Evolutionary conservation across 2,888 invertebrate species (phyloP).

Genomic region (Napeogenes sylphis): DNA sequence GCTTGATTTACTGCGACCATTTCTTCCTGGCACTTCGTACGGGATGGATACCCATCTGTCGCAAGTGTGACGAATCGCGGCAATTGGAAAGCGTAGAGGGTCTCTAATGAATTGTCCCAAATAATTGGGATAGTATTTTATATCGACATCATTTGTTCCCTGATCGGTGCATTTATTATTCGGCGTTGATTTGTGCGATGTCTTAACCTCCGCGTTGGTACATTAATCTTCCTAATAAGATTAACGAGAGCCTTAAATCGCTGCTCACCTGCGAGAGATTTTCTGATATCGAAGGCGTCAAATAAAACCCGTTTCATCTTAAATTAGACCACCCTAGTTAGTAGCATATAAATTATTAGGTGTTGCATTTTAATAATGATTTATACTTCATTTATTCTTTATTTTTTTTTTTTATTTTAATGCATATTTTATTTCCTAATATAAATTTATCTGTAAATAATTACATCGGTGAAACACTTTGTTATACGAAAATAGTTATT

Average conservation of each 20-base stretch:
- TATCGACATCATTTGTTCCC: slow-evolving; percentile 71
- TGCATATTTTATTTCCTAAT: too few species aligned
- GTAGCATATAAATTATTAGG: slow-evolving; percentile 23
- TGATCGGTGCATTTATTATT: slow-evolving; percentile 72
- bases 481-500: too few species aligned
- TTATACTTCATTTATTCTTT: slow-evolving; percentile 9
- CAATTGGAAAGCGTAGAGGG: slow-evolving; percentile 67
- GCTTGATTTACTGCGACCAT: slow-evolving; percentile 73
- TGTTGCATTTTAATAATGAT: slow-evolving; percentile 21
- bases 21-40: slow-evolving; percentile 73
- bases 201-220: slow-evolving; percentile 53
- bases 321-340: slow-evolving; percentile 28
- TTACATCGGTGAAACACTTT: too few species aligned
- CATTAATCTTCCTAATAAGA: slow-evolving; percentile 39
- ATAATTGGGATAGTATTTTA: slow-evolving; percentile 77
- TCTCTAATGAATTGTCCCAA: slow-evolving; percentile 76
- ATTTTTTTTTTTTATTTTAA: too few species aligned
- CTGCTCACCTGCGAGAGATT: slow-evolving; percentile 34
- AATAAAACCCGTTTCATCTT: slow-evolving; percentile 22
- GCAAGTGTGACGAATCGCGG: slow-evolving; percentile 68
- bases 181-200: slow-evolving; percentile 69
- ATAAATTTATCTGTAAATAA: too few species aligned
- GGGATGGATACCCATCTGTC: slow-evolving; percentile 71
- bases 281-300: slow-evolving; percentile 28
- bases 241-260: slow-evolving; percentile 37